phyloP scores from a whole-genome alignment of 2,888 invertebrate genomes.

The Aquatica leii region DNA sequence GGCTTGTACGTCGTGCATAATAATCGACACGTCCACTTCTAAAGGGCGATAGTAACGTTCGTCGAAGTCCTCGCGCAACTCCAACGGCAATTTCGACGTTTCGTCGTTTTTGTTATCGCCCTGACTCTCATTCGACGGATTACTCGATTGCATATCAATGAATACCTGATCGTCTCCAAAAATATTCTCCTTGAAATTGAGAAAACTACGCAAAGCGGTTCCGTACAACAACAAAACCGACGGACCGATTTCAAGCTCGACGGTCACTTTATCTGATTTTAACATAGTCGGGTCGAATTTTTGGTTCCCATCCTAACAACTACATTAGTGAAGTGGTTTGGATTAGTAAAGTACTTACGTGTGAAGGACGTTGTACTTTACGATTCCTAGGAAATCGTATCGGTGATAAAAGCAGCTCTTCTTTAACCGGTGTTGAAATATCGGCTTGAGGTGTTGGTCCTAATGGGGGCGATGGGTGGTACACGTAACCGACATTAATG shows the following conservation, averaged over 20 bases:
- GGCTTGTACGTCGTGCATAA: slow-evolving; percentile 94
- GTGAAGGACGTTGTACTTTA: slow-evolving; percentile 55
- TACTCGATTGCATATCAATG: slow-evolving; percentile 84
- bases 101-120: slow-evolving; percentile 70
- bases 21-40: slow-evolving; percentile 90
- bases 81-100: slow-evolving; percentile 72
- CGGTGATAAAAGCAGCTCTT: slow-evolving; percentile 90
- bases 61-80: slow-evolving; percentile 85
- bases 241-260: slow-evolving; percentile 94
- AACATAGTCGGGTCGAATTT: slow-evolving; percentile 89
- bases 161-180: slow-evolving; percentile 96
- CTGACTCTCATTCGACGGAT: slow-evolving; percentile 55
- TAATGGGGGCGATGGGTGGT: slow-evolving; percentile 90
- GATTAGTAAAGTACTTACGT: slow-evolving; percentile 35
- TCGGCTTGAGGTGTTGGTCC: slow-evolving; percentile 91
- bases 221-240: slow-evolving; percentile 93
- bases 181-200: slow-evolving; percentile 94
- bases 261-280: slow-evolving; percentile 86
- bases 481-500: slow-evolving; percentile 87
- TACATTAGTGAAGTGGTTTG: not conserved
- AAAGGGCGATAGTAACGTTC: slow-evolving; percentile 88
- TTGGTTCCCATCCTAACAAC: slow-evolving; percentile 66
- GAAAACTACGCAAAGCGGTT: slow-evolving; percentile 86
- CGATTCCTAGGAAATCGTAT: slow-evolving; percentile 85
- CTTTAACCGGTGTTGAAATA: slow-evolving; percentile 93